These are phyloP conservation scores for Micrasema minimum DNA, from an alignment of 1,140 invertebrate species.

Conservation along the genomic window DNA sequence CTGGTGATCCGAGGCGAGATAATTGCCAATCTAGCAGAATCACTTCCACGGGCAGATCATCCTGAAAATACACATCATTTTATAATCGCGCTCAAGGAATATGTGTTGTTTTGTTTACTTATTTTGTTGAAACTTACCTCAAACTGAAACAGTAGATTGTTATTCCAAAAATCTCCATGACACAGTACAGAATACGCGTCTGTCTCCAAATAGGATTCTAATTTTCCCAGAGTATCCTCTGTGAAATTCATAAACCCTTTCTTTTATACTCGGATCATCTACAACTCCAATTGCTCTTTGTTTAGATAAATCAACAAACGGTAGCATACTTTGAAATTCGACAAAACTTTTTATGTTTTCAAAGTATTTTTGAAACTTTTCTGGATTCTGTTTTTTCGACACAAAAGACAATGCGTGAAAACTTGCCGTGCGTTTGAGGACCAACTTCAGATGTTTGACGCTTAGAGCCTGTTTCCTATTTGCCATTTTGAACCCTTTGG, in stretches of 20 bases:
- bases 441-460: slow-evolving; percentile 60
- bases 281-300: slow-evolving; percentile 11
- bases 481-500: slow-evolving; percentile 60
- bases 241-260: slow-evolving; percentile 49
- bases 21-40: slow-evolving; percentile 64
- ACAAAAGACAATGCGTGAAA: slow-evolving; percentile 69
- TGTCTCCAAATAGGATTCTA: neutral
- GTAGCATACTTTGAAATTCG: neutral
- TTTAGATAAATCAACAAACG: slow-evolving; percentile 2
- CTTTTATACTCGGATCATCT: neutral
- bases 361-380: slow-evolving; percentile 52
- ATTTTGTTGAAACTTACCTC: slow-evolving; percentile 46
- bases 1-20: slow-evolving; percentile 59
- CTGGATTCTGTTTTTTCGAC: slow-evolving; percentile 60
- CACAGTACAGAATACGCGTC: slow-evolving; percentile 63
- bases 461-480: slow-evolving; percentile 61
- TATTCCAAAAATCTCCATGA: slow-evolving; percentile 70
- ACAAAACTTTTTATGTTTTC: neutral
- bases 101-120: too few species aligned
- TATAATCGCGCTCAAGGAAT: too few species aligned
- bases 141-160: slow-evolving; percentile 67
- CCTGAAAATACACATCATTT: slow-evolving; percentile 34
- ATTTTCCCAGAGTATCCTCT: neutral
- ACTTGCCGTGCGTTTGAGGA: slow-evolving; percentile 65
- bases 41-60: slow-evolving; percentile 53